Conservation (phyloP, 1,140 invertebrate species). For the Scaptomyza pallida region DNA sequence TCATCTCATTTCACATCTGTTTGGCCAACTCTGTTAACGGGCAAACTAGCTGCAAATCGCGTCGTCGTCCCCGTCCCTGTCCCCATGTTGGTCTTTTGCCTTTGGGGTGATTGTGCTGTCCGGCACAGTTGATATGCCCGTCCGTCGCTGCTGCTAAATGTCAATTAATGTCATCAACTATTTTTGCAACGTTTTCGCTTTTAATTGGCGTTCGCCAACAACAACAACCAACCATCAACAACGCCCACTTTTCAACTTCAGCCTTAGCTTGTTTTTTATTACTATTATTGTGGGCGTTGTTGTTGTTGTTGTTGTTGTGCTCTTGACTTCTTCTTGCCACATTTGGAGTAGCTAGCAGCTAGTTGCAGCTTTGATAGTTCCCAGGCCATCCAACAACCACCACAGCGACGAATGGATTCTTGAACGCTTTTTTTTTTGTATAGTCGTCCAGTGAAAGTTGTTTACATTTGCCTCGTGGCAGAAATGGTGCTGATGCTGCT, state of each 20-base stretch:
- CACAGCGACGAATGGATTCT: conserved; percentile 31
- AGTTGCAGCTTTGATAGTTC: background rate
- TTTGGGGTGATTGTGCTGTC: conserved; percentile 79
- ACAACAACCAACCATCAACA: background rate
- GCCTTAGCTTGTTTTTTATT: background rate
- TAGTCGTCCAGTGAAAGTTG: conserved; percentile 69
- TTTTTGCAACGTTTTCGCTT: conserved; percentile 76
- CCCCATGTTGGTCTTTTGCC: conserved; percentile 36
- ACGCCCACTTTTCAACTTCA: conserved; percentile 51
- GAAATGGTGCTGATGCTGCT: conserved; percentile 31
- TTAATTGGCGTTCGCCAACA: conserved; percentile 67
- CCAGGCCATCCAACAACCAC: background rate
- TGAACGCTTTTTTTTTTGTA: conserved; percentile 33
- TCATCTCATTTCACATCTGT: too few relatives aligned
- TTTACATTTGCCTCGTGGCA: conserved; percentile 55
- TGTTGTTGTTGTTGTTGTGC: conserved; percentile 51
- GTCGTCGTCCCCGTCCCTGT: background rate
- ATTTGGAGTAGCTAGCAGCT: conserved; percentile 2
- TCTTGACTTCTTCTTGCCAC: conserved; percentile 65
- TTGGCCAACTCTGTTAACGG: background rate
- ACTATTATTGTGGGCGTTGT: conserved; percentile 43
- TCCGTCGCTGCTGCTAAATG: conserved; percentile 73
- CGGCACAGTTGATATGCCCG: conserved; percentile 76
- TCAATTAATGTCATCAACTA: conserved; percentile 82
- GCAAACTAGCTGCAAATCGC: background rate